These are phyloP conservation scores for Cotesia typhae DNA, from an alignment of 1,140 invertebrate species.

Conservation along the genomic window DNA sequence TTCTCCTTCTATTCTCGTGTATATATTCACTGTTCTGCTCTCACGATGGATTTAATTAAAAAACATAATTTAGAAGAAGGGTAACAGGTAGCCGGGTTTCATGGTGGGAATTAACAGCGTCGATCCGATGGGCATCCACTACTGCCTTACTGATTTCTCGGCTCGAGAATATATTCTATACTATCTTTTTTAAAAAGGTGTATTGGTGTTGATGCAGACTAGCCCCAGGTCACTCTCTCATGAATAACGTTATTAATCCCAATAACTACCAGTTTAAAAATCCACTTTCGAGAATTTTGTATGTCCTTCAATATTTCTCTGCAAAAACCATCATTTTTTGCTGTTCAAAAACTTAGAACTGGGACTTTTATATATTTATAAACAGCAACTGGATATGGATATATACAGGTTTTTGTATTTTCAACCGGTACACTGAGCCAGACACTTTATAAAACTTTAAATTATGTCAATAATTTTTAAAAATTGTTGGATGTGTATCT, in stretches of 20 bases:
- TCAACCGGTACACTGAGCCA: too few relatives aligned
- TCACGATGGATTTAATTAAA: constrained; percentile 66
- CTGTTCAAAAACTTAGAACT: not conserved
- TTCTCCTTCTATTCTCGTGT: constrained; percentile 42
- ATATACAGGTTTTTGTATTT: too few relatives aligned
- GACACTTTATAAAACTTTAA: too few relatives aligned
- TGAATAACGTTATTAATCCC: constrained; percentile 67
- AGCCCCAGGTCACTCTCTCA: constrained; percentile 60
- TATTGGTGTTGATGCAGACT: constrained; percentile 27
- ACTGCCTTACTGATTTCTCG: not conserved
- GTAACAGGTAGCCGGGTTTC: constrained; percentile 62
- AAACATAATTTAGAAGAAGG: constrained; percentile 67
- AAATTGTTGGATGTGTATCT: too few relatives aligned
- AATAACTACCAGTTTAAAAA: constrained; percentile 44
- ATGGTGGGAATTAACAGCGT: constrained; percentile 58
- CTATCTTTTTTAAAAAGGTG: not conserved
- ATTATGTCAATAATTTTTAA: too few relatives aligned
- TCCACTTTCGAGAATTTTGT: constrained; percentile 40
- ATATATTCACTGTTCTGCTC: constrained; percentile 36
- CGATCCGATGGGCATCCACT: too few relatives aligned
- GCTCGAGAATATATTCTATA: constrained; percentile 11
- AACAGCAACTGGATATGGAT: too few relatives aligned
- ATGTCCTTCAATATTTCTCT: constrained; percentile 30
- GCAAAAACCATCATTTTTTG: not conserved
- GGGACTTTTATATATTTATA: constrained; percentile 6